phyloP scores from a whole-genome alignment of 1,140 invertebrate genomes.

The Pogonus chalceus region DNA sequence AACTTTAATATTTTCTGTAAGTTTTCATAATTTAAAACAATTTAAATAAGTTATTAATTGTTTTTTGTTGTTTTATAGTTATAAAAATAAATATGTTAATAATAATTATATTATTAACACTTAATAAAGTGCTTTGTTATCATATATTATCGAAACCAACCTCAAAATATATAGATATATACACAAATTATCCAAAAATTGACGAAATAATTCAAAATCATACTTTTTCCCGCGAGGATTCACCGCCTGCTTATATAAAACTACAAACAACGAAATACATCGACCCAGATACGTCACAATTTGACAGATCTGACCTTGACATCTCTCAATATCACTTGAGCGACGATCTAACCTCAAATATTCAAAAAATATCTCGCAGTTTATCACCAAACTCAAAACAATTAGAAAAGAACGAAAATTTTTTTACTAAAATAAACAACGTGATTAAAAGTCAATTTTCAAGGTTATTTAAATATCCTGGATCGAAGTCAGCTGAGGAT shows the following conservation, averaged over 20 bases:
- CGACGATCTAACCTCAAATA: no score
- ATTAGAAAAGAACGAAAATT: background rate
- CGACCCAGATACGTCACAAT: background rate
- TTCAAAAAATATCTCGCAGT: conserved; percentile 1
- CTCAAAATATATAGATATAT: conserved; percentile 1
- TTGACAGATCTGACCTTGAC: background rate
- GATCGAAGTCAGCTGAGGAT: background rate
- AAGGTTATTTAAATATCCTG: conserved; percentile 5
- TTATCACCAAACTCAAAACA: background rate
- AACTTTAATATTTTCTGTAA: no score
- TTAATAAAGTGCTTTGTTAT: no score
- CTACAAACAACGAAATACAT: background rate
- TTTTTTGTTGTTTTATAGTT: no score
- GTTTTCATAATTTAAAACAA: no score
- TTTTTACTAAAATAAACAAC: background rate
- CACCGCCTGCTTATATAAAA: background rate
- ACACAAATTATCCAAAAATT: background rate
- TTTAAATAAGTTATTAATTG: no score
- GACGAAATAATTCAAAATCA: background rate
- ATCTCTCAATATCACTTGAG: no score
- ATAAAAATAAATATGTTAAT: no score
- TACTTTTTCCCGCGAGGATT: background rate
- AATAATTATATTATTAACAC: no score
- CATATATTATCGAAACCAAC: no score
- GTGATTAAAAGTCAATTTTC: background rate